A percentile compares a stretch with the other conserved stretches of the same genome.
Conservation (phyloP, 23 tunicate genomes). For the Trididemnum clinides region DNA sequence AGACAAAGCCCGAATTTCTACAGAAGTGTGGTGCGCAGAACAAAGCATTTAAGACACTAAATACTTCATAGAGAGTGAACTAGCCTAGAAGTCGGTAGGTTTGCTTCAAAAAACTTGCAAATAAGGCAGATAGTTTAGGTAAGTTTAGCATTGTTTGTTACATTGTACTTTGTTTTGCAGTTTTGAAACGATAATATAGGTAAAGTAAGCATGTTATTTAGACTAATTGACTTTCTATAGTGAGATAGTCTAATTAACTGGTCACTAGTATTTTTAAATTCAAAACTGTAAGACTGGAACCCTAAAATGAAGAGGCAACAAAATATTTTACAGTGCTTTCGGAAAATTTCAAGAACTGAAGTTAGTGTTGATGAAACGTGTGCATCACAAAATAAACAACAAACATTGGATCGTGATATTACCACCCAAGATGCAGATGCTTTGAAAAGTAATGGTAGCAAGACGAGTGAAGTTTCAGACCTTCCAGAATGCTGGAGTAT, state of each 20-base stretch:
- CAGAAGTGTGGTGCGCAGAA: conserved; percentile 16
- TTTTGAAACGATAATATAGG: conserved; percentile 10
- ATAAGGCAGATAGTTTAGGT: conserved; percentile 20
- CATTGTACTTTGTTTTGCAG: conserved; percentile 20
- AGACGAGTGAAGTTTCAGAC: conserved; percentile 25
- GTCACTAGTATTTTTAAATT: conserved; percentile 30
- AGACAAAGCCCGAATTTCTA: conserved; percentile 18
- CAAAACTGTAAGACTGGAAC: conserved; percentile 31
- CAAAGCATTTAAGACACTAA: conserved; percentile 16
- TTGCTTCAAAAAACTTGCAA: conserved; percentile 13
- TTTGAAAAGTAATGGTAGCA: conserved; percentile 23
- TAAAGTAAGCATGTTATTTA: conserved; percentile 13
- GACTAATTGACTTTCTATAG: conserved; percentile 11
- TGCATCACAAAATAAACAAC: conserved; percentile 25
- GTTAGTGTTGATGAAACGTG: conserved; percentile 36
- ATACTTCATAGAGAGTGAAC: conserved; percentile 17
- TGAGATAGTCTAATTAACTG: conserved; percentile 16
- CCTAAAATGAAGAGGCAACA: conserved; percentile 30
- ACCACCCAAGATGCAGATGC: conserved; percentile 23
- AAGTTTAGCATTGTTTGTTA: conserved; percentile 19
- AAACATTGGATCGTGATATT: conserved; percentile 28
- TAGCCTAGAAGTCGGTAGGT: conserved; percentile 19
- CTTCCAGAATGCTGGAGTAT: conserved; percentile 65
- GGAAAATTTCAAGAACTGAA: conserved; percentile 30
- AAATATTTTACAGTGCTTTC: conserved; percentile 33